Conservation (phyloP, 2,888 invertebrate species). For the Calliopum simillimum region DNA sequence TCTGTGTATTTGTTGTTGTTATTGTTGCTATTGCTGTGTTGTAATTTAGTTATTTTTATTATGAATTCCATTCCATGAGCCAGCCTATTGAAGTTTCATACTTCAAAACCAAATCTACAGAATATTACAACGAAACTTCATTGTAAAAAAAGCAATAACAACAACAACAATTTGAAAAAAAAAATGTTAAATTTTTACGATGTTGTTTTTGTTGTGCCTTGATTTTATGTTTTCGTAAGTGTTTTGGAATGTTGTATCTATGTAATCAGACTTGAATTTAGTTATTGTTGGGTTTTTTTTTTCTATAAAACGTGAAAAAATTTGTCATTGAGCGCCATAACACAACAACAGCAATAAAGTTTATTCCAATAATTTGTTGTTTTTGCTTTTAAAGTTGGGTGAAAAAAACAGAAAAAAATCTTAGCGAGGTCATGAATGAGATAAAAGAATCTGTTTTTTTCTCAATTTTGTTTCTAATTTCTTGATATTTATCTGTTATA, state of each 20-base stretch:
- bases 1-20: conserved; percentile 18
- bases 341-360: conserved; percentile 46
- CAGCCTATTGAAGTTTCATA: conserved; percentile 2
- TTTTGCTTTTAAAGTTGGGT: too few species aligned
- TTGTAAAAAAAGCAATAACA: too few species aligned
- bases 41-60: conserved; percentile 17
- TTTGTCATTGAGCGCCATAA: conserved; percentile 57
- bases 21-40: conserved; percentile 27
- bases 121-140: neutral
- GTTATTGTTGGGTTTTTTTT: neutral
- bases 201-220: conserved; percentile 16
- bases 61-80: conserved; percentile 12
- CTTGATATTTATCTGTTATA: neutral
- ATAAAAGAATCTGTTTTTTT: conserved; percentile 2
- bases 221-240: conserved; percentile 39
- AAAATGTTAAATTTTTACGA: neutral
- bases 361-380: conserved; percentile 19
- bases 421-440: conserved; percentile 15
- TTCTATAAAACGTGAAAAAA: conserved; percentile 42
- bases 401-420: conserved; percentile 7
- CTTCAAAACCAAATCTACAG: conserved; percentile 24
- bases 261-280: conserved; percentile 34
- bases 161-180: too few species aligned
- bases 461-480: too few species aligned
- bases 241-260: conserved; percentile 43